phyloP scores from a whole-genome alignment of 1,140 invertebrate genomes.

The Drosophila pectinifera region DNA sequence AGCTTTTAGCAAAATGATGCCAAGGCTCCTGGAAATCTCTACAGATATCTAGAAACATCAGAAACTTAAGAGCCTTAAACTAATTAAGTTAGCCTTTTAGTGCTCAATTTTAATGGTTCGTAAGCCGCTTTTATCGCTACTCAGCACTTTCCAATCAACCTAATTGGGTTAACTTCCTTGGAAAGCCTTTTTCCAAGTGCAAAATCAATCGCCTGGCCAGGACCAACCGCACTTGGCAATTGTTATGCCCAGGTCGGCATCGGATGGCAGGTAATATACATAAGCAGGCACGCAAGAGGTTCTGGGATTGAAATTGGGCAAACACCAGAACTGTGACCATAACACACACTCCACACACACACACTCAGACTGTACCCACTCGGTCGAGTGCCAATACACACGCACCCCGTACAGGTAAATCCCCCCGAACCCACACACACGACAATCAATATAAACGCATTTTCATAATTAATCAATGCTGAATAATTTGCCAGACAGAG shows the following conservation, averaged over 20 bases:
- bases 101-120: background rate
- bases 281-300: conserved; percentile 63
- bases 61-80: background rate
- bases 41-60: background rate
- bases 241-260: conserved; percentile 35
- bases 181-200: background rate
- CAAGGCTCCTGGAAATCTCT: background rate
- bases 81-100: background rate
- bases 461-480: conserved; percentile 83
- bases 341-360: conserved; percentile 6
- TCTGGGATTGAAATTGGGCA: conserved; percentile 54
- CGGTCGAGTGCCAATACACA: conserved; percentile 8
- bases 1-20: background rate
- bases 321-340: conserved; percentile 45
- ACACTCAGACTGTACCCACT: background rate
- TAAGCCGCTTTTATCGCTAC: background rate
- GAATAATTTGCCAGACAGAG: conserved; percentile 72
- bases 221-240: conserved; percentile 54
- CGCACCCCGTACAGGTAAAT: conserved; percentile 5
- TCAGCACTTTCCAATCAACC: background rate
- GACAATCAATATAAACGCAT: conserved; percentile 81
- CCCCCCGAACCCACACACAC: conserved; percentile 21
- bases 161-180: background rate
- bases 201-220: conserved; percentile 3
- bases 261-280: conserved; percentile 64